Evolutionary conservation across 2,113 vertebrate species (phyloP).

Genomic region (Cervus canadensis): DNA sequence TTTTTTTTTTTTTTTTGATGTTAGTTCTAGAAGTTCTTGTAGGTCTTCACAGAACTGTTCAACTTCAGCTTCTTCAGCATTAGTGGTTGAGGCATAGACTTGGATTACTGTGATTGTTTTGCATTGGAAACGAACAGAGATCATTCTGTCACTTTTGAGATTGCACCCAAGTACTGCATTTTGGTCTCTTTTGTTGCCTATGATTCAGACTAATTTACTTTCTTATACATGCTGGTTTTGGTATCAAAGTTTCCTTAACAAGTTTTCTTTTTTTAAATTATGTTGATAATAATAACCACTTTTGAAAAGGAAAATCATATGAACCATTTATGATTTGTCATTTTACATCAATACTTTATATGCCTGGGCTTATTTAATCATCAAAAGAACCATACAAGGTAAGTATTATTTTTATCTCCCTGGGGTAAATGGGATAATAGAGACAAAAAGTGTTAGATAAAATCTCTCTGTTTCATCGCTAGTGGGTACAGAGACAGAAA

Average conservation of each 20-base stretch:
- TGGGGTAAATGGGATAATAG: background rate
- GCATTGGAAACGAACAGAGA: background rate
- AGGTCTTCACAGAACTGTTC: background rate
- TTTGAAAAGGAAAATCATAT: background rate
- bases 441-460: background rate
- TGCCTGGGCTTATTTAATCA: background rate
- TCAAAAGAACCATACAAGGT: background rate
- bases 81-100: background rate
- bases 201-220: background rate
- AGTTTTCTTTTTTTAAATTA: background rate
- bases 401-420: background rate
- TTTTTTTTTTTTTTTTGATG: background rate
- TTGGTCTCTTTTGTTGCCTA: background rate
- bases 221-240: background rate
- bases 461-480: background rate
- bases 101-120: background rate
- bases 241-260: background rate
- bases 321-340: background rate
- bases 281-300: background rate
- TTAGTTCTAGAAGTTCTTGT: background rate
- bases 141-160: rapidly evolving
- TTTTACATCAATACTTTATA: background rate
- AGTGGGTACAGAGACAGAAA: background rate
- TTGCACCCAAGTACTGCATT: background rate
- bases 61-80: background rate